Conservation (phyloP, 2,888 invertebrate genomes). For the Diplolepis rosae region DNA sequence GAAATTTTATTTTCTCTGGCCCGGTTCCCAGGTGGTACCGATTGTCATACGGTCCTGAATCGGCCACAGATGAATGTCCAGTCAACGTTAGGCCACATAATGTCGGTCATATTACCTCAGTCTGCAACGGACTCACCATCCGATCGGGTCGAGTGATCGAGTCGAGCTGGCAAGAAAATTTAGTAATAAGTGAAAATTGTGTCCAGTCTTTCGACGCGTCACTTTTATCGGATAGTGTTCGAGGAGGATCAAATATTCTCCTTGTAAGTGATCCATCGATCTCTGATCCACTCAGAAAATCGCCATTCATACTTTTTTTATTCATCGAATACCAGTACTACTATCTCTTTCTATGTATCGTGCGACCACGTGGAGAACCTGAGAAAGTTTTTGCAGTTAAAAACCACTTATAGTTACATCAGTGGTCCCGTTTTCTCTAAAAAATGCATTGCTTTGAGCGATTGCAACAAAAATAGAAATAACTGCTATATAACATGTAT, state of each 20-base stretch:
- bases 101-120: conserved; percentile 57
- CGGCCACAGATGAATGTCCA: conserved; percentile 52
- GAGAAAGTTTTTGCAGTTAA: conserved; percentile 16
- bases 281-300: neutral
- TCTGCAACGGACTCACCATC: conserved; percentile 58
- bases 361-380: conserved; percentile 11
- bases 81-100: conserved; percentile 53
- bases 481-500: no score
- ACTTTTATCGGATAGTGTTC: conserved; percentile 19
- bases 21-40: conserved; percentile 6
- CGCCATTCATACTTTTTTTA: neutral
- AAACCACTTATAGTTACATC: neutral
- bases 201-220: conserved; percentile 10
- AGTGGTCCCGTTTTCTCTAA: neutral
- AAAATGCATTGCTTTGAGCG: neutral
- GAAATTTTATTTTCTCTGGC: neutral
- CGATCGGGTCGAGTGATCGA: conserved; percentile 45
- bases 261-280: conserved; percentile 19
- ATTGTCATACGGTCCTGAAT: conserved; percentile 55
- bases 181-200: neutral
- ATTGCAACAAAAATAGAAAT: neutral
- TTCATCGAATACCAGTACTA: neutral
- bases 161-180: conserved; percentile 3
- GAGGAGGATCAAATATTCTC: conserved; percentile 14
- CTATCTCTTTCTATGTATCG: neutral